Evolutionary conservation across 2,888 invertebrate genomes (phyloP), one percentile per base, ranked within the genome.

Genomic region (Drosophila stalkeri): DNA sequence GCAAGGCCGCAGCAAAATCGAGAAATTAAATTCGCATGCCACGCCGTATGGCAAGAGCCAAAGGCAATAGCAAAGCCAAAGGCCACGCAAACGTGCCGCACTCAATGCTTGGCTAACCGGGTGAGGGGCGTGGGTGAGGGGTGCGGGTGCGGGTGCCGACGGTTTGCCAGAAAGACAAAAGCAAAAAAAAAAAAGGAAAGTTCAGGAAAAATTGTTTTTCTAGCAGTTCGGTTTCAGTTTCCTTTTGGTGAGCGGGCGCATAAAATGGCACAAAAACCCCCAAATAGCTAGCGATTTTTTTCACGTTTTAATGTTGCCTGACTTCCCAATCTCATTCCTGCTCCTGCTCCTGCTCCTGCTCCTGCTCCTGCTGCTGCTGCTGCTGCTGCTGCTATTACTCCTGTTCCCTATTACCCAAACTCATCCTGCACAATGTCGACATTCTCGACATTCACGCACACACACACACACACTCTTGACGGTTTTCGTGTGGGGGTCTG

Each of bases 1-100:
- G 79, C 91, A 91, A 91, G 91, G 91, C 90, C 91, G 89, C 73
- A 69, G 75, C 71, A 70, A 75, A 84, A 75, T 81, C 84, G 79
- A 79, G 83, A 75, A 86, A 88, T 88, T 86, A 88, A 82, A 80
- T 84, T 78, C 81, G 81, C 78, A 76, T 81, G 80, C 79, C 62
- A 75, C 77, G 81, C 81, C 84, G 75, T 78, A 78, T 64, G 72
- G 64, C 79, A 72, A 70, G 69, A 74, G 78, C 73, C 68, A 70
- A 43, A 59, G 69, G 52, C 80, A 75, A 41, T 55, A 11, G 52
- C 67, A 55, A 55, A 65, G 78, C 82, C 79, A 82, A 81, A 86
- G 87, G 86, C 81, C 86, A 89, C 75, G 80, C 81, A 79, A 73
- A 73, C 85, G 61, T 63, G 63, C 55, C 61, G 63, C 39, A 41